phyloP scores from a whole-genome alignment of 2,888 invertebrate genomes.

The Steromphala cineraria region DNA sequence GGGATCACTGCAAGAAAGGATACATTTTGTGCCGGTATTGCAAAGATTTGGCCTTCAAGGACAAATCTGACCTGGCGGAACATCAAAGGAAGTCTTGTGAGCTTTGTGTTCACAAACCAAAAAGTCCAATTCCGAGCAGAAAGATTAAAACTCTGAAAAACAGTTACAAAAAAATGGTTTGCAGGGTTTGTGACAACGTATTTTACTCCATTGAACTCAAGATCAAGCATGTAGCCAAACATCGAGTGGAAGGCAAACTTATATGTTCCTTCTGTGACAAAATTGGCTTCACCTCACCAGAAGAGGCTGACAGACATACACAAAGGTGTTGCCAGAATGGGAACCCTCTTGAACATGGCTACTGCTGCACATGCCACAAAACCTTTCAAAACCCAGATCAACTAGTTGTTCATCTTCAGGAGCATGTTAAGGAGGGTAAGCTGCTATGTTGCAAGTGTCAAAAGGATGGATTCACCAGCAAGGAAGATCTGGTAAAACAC shows the following conservation, averaged over 20 bases:
- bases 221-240: conserved; percentile 23
- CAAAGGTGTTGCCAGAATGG: conserved; percentile 33
- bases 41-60: conserved; percentile 32
- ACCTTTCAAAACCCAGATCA: not conserved
- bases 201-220: no score
- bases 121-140: no score
- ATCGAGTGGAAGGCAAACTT: conserved; percentile 22
- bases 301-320: conserved; percentile 42
- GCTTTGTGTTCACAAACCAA: no score
- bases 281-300: conserved; percentile 19
- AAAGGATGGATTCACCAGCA: not conserved
- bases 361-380: not conserved
- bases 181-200: no score
- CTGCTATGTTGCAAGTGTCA: conserved; percentile 16
- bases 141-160: no score
- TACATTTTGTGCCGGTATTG: conserved; percentile 39
- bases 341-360: not conserved
- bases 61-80: not conserved
- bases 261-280: conserved; percentile 33
- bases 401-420: not conserved
- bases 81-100: no score
- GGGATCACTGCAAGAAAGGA: conserved; percentile 17
- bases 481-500: not conserved
- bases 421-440: not conserved
- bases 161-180: no score